Base-by-base conservation (phyloP, 2,797 vertebrate species). In the Tolypeutes matacus region DNA sequence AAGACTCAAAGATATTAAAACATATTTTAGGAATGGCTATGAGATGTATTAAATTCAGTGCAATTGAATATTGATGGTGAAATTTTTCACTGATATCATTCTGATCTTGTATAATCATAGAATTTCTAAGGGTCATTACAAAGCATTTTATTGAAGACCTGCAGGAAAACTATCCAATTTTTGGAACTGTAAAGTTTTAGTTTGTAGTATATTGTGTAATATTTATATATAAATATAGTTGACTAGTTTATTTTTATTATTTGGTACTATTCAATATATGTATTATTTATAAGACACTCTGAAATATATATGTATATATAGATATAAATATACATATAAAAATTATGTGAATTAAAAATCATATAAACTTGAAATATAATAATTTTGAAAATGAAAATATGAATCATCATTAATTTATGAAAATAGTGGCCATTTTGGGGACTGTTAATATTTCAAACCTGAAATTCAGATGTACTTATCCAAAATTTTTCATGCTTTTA, bases 381-480 rank as follows among this genome's bases (percentile, higher is more conserved):
- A 86, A 21, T 27, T 56, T 60, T 82, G 6, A 73, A 46, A 29
- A 73, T 60, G 39, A 88, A 88, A 82, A 42, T 60, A 69, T 36
- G 1, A 75, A 67, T 34, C 31, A 60, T 34, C 31, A 60, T 34
- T 72, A 82, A 80, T 81, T 77, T 75, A 31, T 36, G 5, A 75
- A 87, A 82, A 39, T 13, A 46, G 31, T 65, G n/a, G 0, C 3
- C 2, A 58, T 67, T 92, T 69, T 23, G 56, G 3, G 69, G 14
- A 49, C 2, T 78, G 39, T 51, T 23, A 80, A 58, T 60, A 86
- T 27, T 92, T 70, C 18, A 94, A 85, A 96, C 65, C 13, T 82
- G 36, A 88, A 75, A 56, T 8, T 64, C 67, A 95, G 78, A 51
- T 27, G 25, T 46, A 53, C 0, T 77, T 73, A 36, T 80, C 15